Evolutionary conservation across 1,140 invertebrate genomes (phyloP).

Genomic region (Oppia nitens): DNA sequence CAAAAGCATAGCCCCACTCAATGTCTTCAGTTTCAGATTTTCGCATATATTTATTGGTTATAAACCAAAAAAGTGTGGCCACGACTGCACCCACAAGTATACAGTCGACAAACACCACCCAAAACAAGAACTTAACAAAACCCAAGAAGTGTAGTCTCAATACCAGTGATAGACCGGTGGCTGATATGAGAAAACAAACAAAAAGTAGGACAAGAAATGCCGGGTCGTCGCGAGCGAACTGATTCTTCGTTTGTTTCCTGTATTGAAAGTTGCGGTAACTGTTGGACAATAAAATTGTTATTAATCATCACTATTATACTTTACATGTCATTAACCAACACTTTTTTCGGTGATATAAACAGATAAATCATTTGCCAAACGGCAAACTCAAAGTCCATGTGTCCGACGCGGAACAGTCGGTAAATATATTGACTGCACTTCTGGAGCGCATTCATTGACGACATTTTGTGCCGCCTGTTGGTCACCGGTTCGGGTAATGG

Average conservation of each 20-base stretch:
- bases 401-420: conserved; percentile 27
- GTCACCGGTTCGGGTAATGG: neutral
- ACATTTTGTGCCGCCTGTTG: neutral
- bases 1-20: conserved; percentile 97
- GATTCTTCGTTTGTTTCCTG: conserved; percentile 95
- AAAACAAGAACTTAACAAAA: conserved; percentile 72
- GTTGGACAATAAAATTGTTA: conserved; percentile 14
- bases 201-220: conserved; percentile 87
- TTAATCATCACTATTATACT: neutral
- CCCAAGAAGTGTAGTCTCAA: conserved; percentile 52
- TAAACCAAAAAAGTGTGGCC: conserved; percentile 68
- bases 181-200: conserved; percentile 58
- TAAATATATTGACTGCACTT: conserved; percentile 11
- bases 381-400: conserved; percentile 99
- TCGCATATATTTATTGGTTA: conserved; percentile 62
- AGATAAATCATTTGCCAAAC: conserved; percentile 97
- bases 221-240: conserved; percentile 97
- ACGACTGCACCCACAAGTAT: conserved; percentile 69
- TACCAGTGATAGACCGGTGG: conserved; percentile 69
- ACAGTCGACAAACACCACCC: conserved; percentile 87
- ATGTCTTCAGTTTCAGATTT: conserved; percentile 54
- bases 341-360: conserved; percentile 87
- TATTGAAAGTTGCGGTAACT: conserved; percentile 85
- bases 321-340: too few relatives aligned
- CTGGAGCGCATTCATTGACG: conserved; percentile 10